phyloP scores from a whole-genome alignment of 2,797 vertebrate genomes.

The Nasua narica region DNA sequence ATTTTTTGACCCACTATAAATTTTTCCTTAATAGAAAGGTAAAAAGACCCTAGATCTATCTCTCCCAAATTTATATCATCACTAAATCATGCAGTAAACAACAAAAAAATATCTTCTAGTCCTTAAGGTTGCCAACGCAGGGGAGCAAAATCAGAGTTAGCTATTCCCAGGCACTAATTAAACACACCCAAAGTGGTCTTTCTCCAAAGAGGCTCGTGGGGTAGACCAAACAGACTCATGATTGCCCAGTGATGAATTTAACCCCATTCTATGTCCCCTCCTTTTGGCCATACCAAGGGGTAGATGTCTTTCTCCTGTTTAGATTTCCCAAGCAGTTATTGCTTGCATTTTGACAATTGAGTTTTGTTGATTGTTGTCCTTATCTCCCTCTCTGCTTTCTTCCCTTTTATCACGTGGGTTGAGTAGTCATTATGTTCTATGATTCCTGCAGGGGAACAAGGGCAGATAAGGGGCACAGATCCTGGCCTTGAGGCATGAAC shows the following conservation, averaged over 20 bases:
- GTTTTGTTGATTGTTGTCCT: neutral
- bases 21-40: constrained; percentile 59
- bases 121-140: neutral
- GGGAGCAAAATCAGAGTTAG: neutral
- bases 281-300: neutral
- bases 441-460: neutral
- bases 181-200: neutral
- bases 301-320: neutral
- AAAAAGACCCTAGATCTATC: constrained; percentile 28
- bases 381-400: neutral
- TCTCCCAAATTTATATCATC: constrained; percentile 23
- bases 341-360: neutral
- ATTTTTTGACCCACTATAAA: constrained; percentile 73
- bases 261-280: neutral
- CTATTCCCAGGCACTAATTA: neutral
- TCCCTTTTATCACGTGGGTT: neutral
- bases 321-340: neutral
- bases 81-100: constrained; percentile 43
- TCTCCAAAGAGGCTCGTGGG: neutral
- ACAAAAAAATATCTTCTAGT: neutral
- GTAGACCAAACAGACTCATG: neutral
- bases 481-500: neutral
- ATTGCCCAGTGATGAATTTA: neutral
- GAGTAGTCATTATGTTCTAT: neutral
- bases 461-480: neutral